A percentile compares a stretch with the other conserved stretches of the same genome.
Evolutionary conservation across 2,797 vertebrate genomes (phyloP).

Genomic region (Anguilla marmorata): DNA sequence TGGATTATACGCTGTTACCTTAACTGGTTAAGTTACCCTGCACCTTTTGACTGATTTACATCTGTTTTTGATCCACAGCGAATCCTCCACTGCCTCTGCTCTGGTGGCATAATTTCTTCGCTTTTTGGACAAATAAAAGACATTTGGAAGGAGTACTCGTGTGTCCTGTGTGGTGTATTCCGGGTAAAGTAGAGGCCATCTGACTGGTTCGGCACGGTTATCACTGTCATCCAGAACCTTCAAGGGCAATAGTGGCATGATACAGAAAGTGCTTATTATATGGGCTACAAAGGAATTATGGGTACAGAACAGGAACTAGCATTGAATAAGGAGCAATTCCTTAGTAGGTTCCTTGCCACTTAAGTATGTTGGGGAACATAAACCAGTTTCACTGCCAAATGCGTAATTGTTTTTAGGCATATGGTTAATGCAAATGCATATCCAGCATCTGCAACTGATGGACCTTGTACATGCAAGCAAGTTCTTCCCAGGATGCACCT

Average conservation of each 20-base stretch:
- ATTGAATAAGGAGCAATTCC: too few species aligned
- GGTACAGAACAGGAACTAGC: too few species aligned
- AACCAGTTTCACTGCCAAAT: too few species aligned
- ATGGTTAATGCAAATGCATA: too few species aligned
- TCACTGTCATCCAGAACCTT: neutral
- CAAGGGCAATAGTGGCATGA: neutral
- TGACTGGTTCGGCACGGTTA: neutral
- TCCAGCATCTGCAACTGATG: too few species aligned
- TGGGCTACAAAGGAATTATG: too few species aligned
- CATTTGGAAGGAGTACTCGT: conserved; percentile 57
- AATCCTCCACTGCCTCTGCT: conserved; percentile 98
- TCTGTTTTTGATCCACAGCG: conserved; percentile 72
- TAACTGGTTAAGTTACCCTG: neutral
- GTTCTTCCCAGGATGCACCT: too few species aligned
- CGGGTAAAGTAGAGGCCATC: too few species aligned
- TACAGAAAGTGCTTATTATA: neutral
- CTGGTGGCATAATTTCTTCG: conserved; percentile 87
- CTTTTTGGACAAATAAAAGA: conserved; percentile 35
- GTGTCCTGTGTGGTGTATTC: conserved; percentile 31
- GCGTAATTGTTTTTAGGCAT: too few species aligned
- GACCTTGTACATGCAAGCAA: too few species aligned
- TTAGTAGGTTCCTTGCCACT: too few species aligned
- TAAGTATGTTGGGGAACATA: too few species aligned
- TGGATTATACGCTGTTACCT: neutral
- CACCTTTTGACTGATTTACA: conserved; percentile 14